Conservation (phyloP, 2,797 vertebrate genomes). For the Lycodopsis pacificus region DNA sequence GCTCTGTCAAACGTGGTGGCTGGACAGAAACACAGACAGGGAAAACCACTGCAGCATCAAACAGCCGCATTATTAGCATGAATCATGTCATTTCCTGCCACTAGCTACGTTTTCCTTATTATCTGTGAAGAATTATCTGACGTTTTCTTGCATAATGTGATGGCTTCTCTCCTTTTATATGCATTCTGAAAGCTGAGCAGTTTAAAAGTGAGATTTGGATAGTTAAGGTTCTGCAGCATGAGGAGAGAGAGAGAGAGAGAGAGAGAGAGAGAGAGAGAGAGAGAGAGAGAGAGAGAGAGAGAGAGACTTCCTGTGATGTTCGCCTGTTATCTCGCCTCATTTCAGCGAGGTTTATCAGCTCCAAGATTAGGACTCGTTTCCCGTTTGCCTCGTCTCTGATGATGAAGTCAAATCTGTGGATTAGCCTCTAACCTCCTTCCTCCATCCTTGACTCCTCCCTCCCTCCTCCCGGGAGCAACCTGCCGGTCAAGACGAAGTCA, state of each 20-base stretch:
- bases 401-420: constrained; percentile 69
- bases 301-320: constrained; percentile 1
- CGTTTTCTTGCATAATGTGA: neutral
- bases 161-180: neutral
- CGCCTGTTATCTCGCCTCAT: constrained; percentile 22
- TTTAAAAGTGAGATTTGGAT: neutral
- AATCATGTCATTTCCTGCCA: neutral
- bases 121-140: neutral
- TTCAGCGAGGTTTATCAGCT: constrained; percentile 24
- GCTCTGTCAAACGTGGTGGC: constrained; percentile 24
- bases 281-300: neutral
- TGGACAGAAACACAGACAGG: constrained; percentile 12
- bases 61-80: neutral
- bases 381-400: constrained; percentile 49
- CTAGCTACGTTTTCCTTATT: neutral
- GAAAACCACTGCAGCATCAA: neutral
- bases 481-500: constrained; percentile 18
- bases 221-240: neutral
- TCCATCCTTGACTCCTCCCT: neutral
- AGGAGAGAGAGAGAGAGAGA: neutral
- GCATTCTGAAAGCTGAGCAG: neutral
- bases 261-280: neutral
- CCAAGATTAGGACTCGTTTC: constrained; percentile 70
- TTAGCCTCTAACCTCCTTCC: constrained; percentile 41
- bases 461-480: constrained; percentile 40